These are phyloP conservation scores for Yponomeuta evonymella DNA, from an alignment of 2,888 invertebrate genomes.

Conservation along the genomic window DNA sequence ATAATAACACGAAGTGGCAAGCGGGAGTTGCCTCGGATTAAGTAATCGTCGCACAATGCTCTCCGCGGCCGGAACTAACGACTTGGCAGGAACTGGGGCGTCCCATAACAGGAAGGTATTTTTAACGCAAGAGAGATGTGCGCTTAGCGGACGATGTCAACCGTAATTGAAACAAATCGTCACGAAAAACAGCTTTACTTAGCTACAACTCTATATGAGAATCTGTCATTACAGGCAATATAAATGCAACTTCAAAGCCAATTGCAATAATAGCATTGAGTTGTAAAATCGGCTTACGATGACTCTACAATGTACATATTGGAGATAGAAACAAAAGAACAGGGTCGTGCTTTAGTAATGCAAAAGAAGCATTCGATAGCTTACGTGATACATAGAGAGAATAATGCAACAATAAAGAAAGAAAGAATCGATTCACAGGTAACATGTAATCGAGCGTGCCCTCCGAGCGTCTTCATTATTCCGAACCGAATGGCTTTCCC, in stretches of 20 bases:
- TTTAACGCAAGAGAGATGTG: background rate
- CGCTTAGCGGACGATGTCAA: background rate
- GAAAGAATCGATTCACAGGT: slow-evolving; percentile 5
- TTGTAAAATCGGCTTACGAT: background rate
- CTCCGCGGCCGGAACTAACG: background rate
- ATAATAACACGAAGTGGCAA: background rate
- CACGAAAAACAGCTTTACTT: background rate
- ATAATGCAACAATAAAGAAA: slow-evolving; percentile 15
- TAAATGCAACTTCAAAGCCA: background rate
- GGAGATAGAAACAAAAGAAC: background rate
- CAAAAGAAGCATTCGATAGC: slow-evolving; percentile 5
- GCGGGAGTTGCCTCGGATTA: background rate
- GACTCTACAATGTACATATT: background rate
- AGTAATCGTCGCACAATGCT: slow-evolving; percentile 11
- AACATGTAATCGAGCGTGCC: slow-evolving; percentile 23
- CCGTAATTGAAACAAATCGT: background rate
- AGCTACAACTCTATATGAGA: background rate
- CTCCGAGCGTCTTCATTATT: slow-evolving; percentile 39
- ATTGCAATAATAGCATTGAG: background rate
- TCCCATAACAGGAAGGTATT: slow-evolving; percentile 10
- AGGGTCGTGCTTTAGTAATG: background rate
- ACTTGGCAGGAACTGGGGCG: slow-evolving; percentile 15
- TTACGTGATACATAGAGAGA: slow-evolving; percentile 11
- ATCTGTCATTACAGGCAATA: background rate
- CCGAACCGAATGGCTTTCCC: slow-evolving; percentile 26